A percentile compares a stretch with the other conserved stretches of the same genome.
Conservation (phyloP, 2,797 vertebrate species). For the Neosalanx taihuensis region DNA sequence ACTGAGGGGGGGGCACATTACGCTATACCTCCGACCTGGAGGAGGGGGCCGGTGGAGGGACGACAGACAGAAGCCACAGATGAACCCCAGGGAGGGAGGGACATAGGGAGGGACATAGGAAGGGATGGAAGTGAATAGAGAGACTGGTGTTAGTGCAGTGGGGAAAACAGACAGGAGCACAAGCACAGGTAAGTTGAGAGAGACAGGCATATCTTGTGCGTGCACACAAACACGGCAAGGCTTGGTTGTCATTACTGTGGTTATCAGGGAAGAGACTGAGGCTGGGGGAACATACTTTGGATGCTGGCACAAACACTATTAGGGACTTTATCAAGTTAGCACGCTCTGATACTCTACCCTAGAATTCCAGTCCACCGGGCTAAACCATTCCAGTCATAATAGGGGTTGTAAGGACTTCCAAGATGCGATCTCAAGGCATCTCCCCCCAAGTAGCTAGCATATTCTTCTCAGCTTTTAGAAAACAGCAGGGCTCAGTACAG, state of each 20-base stretch:
- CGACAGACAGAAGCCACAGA: constrained; percentile 29
- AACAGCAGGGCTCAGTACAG: too few relatives aligned
- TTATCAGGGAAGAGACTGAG: not conserved
- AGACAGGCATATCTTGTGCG: constrained; percentile 14
- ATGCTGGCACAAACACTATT: not conserved
- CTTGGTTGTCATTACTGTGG: not conserved
- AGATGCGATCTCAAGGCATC: too few relatives aligned
- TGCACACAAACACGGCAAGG: not conserved
- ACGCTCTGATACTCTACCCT: not conserved
- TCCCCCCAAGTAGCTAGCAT: too few relatives aligned
- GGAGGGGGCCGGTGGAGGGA: constrained; percentile 31
- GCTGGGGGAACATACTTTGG: not conserved
- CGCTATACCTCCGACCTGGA: constrained; percentile 91
- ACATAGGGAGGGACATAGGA: constrained; percentile 14
- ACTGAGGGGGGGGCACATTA: constrained; percentile 86
- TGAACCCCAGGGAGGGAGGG: constrained; percentile 26
- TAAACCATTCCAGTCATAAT: constrained; percentile 9
- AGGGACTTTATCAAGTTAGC: not conserved
- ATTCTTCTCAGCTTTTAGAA: too few relatives aligned
- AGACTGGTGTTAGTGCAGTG: constrained; percentile 46
- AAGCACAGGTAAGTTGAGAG: constrained; percentile 27
- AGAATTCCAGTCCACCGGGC: not conserved
- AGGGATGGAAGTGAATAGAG: constrained; percentile 33
- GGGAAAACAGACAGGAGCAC: constrained; percentile 25
- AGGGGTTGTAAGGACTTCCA: not conserved